phyloP scores from a whole-genome alignment of 2,797 vertebrate genomes.

The Amblyraja radiata region DNA sequence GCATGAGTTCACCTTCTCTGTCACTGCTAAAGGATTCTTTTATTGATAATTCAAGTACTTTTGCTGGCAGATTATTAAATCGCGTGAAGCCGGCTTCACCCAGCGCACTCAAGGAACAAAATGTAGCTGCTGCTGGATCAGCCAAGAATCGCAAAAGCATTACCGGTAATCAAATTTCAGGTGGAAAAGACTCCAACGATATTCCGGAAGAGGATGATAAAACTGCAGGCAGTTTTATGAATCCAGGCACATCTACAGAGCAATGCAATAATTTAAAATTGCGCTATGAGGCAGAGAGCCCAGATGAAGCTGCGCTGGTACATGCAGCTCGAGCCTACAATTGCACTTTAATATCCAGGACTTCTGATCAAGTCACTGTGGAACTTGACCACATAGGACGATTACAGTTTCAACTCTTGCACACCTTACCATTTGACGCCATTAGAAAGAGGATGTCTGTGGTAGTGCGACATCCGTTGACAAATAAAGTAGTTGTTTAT shows the following conservation, averaged over 20 bases:
- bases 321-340: slow-evolving; percentile 79
- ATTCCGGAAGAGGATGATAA: not conserved
- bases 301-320: slow-evolving; percentile 87
- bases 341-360: slow-evolving; percentile 72
- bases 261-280: slow-evolving; percentile 47
- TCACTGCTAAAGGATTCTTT: slow-evolving; percentile 45
- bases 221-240: not conserved
- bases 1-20: slow-evolving; percentile 55
- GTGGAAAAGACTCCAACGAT: not conserved
- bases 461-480: slow-evolving; percentile 81
- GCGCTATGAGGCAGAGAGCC: slow-evolving; percentile 85
- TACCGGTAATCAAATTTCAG: slow-evolving; percentile 3
- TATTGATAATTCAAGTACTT: slow-evolving; percentile 47
- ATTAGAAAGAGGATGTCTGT: slow-evolving; percentile 88
- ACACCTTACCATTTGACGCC: slow-evolving; percentile 84
- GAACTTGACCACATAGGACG: slow-evolving; percentile 69
- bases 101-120: slow-evolving; percentile 16
- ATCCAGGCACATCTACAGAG: not conserved
- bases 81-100: slow-evolving; percentile 48
- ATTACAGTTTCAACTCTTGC: slow-evolving; percentile 72
- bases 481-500: slow-evolving; percentile 76
- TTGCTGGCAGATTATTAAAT: slow-evolving; percentile 55
- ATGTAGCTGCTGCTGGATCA: slow-evolving; percentile 42
- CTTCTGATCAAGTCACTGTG: slow-evolving; percentile 69
- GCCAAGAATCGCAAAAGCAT: not conserved